Evolutionary conservation across 2,113 vertebrate species (phyloP), one percentile per base, ranked within the genome.

Genomic region (Oncorhynchus clarkii): DNA sequence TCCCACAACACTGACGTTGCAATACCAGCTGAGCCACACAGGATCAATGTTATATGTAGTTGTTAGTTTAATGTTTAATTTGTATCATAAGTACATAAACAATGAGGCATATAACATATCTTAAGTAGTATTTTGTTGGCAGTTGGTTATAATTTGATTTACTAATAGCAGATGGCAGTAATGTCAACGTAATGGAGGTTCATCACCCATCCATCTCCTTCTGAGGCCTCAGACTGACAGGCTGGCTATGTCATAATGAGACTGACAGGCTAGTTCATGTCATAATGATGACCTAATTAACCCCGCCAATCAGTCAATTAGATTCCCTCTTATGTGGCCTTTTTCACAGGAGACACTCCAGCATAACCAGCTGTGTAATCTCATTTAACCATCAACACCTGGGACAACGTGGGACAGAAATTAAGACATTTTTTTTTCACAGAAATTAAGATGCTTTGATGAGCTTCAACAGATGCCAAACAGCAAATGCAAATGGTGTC

Each of bases 361-460:
- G 73, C 83, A 89, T 78, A 81, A 88, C 22, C 87, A 89, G 87
- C 86, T 89, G 89, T 82, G 83, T 82, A 78, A 83, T 87, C 79
- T 80, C 60, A 81, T 79, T 84, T 75, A 75, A 66, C 31, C 48
- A 27, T 18, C 29, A 31, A 74, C 86, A 85, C 85, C 78, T 83
- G 84, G 29, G 29, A 71, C 62, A 27, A 75, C 14, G 27, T 51
- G 5, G 72, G 67, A 67, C 76, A 49, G 20, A 18, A n/a, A 68
- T 68, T 18, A 68, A 68, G 66, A 20, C 20, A n/a, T 2, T 68
- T 34, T 67, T 18, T 20, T 20, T n/a, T 20, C 8, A 48, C 20
- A 68, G 29, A 39, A 8, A 34, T 34, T 3, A 12, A 22, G 65
- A 31, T 27, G 29, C 24, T 29, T 67, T 16, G 65, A 31, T 60